Conservation (phyloP, 2,797 vertebrate species). For the Epinephelus coioides region DNA sequence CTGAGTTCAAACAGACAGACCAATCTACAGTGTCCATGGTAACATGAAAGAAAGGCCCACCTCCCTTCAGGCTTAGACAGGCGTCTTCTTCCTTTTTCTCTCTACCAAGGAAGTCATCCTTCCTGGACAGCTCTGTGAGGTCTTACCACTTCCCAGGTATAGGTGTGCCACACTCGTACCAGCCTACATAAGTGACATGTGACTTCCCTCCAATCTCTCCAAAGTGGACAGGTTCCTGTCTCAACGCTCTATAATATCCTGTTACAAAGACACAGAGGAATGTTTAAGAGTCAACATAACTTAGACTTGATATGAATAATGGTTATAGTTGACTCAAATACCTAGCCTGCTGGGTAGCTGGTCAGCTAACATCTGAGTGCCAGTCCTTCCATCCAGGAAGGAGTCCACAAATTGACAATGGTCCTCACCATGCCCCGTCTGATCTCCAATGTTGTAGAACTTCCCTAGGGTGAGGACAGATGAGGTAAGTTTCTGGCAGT, state of each 20-base stretch:
- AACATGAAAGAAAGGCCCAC: slow-evolving; percentile 59
- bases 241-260: slow-evolving; percentile 95
- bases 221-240: slow-evolving; percentile 95
- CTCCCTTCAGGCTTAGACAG: slow-evolving; percentile 43
- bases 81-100: slow-evolving; percentile 47
- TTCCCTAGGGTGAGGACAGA: slow-evolving; percentile 86
- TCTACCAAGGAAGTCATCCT: slow-evolving; percentile 32
- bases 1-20: slow-evolving; percentile 60
- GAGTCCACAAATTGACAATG: slow-evolving; percentile 99
- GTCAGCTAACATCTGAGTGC: slow-evolving; percentile 87
- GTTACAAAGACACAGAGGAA: slow-evolving; percentile 42
- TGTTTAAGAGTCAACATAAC: neutral
- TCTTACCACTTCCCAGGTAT: slow-evolving; percentile 98
- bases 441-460: slow-evolving; percentile 98
- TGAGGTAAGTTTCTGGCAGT: neutral
- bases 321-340: slow-evolving; percentile 53
- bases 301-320: neutral
- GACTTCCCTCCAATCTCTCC: slow-evolving; percentile 95
- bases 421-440: slow-evolving; percentile 95
- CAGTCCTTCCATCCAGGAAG: slow-evolving; percentile 95
- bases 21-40: slow-evolving; percentile 73
- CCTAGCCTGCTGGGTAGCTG: slow-evolving; percentile 90
- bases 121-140: slow-evolving; percentile 29
- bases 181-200: slow-evolving; percentile 93
- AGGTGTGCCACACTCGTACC: slow-evolving; percentile 97